Evolutionary conservation across 2,888 invertebrate genomes (phyloP), one percentile per base, ranked within the genome.

Genomic region (Saturnia japonica): DNA sequence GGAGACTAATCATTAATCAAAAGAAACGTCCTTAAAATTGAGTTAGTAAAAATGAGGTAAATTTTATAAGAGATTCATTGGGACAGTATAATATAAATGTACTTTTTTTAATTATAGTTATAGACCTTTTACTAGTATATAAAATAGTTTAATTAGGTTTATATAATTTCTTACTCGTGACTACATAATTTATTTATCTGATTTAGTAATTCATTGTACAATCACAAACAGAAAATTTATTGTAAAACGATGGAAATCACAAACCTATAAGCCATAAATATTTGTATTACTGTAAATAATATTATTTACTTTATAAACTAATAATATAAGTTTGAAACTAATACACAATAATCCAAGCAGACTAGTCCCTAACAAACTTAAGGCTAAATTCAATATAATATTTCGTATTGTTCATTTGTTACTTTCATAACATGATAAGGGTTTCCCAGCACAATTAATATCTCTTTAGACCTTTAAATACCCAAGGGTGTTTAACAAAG

Each of bases 261-360:
- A 22, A 57, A 57, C 57, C 3, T 60, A 60, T 60, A 28, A 60
- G 28, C 28, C 11, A 14, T 14, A 22, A 54, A 54, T 54, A 22
- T 19, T 47, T 19, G 16, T 47, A 54, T 54, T 54, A 54, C 12
- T 60, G 57, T 28, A 60, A 60, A 60, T 60, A 60, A 60, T 47
- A 47, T 47, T n/a, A n/a, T n/a, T 67, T 70, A 64, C 66, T 43
- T 28, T 28, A 22, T 25, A 51, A 47, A 68, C 28, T 43, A 68
- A 68, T 68, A 68, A 68, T 51, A 51, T 51, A 16, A 68, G 43
- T 68, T 47, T 12, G 14, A 45, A 68, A 68, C 47, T 68, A 68
- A 68, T 68, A 68, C 34, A 47, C 25, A 68, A 68, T 47, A 47
- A 68, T 68, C 45, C 68, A 51, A 68, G 9, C 68, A 60, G 28